A percentile compares a stretch with the other conserved stretches of the same genome.
phyloP scores from a whole-genome alignment of 2,797 vertebrate species.

The Esox masquinongy region DNA sequence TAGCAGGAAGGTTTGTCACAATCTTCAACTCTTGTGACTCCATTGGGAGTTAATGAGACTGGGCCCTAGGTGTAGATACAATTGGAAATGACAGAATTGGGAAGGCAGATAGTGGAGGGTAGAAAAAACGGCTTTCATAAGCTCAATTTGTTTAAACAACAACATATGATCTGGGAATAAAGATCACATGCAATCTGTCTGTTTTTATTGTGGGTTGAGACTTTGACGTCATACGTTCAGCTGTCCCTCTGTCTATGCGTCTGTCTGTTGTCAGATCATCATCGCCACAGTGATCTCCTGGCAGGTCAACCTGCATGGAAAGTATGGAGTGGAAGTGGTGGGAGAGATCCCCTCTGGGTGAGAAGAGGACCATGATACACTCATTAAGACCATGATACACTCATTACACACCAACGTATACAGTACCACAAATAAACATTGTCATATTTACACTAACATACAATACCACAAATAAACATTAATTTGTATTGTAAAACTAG shows the following conservation, averaged over 20 bases:
- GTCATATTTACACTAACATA: background rate
- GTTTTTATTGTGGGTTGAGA: background rate
- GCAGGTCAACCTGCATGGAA: conserved; percentile 65
- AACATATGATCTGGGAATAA: too few species aligned
- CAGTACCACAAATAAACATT: background rate
- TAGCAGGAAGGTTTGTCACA: too few species aligned
- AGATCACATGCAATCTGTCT: background rate
- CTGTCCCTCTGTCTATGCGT: background rate
- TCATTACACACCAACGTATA: conserved; percentile 1
- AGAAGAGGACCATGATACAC: conserved; percentile 50
- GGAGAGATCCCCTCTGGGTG: conserved; percentile 89
- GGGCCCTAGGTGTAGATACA: too few species aligned
- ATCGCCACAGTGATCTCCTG: conserved; percentile 87
- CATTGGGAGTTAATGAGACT: too few species aligned
- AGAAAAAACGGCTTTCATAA: too few species aligned
- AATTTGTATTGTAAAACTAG: too few species aligned
- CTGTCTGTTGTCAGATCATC: conserved; percentile 73
- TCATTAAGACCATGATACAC: background rate
- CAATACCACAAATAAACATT: background rate
- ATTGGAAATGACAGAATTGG: too few species aligned
- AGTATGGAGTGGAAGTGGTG: conserved; percentile 82
- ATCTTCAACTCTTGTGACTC: too few species aligned
- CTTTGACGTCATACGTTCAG: background rate
- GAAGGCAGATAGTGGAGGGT: too few species aligned
- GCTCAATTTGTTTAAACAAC: too few species aligned